phyloP scores from a whole-genome alignment of 2,797 vertebrate species.

The Hylomyscus alleni region DNA sequence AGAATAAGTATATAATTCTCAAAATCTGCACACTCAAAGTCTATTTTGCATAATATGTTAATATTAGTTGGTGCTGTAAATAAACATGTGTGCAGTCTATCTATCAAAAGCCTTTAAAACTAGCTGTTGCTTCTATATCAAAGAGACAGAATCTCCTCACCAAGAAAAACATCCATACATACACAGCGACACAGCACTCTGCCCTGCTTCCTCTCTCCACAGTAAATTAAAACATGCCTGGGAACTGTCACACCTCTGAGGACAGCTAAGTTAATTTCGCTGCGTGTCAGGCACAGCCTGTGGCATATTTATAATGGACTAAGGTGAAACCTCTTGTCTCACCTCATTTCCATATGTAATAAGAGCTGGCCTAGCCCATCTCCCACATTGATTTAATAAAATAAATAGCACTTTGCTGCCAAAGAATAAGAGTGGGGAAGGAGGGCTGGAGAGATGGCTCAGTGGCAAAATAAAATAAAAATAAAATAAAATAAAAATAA shows the following conservation, averaged over 20 bases:
- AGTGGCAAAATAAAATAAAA: too few species aligned
- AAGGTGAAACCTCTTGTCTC: background rate
- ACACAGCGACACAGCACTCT: background rate
- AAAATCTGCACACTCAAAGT: too few species aligned
- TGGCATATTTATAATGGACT: background rate
- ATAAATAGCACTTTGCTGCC: background rate
- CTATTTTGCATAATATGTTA: too few species aligned
- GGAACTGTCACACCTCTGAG: background rate
- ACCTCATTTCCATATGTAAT: background rate
- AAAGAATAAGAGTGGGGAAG: background rate
- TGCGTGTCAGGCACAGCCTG: background rate
- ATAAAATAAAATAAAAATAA: too few species aligned
- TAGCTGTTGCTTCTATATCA: background rate
- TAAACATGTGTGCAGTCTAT: too few species aligned
- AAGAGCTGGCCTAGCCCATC: background rate
- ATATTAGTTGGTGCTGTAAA: too few species aligned
- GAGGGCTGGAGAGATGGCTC: background rate
- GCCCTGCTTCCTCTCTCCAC: background rate
- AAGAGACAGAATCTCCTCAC: background rate
- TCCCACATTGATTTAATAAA: background rate
- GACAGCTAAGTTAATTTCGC: background rate
- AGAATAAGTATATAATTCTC: too few species aligned
- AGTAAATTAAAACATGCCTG: background rate
- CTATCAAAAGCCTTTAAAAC: too few species aligned
- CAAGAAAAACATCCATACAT: background rate